Percentiles rank a stretch among this genome's conserved stretches.
Evolutionary conservation across 2,888 invertebrate genomes (phyloP).

Genomic region (Tiliacea citrago): DNA sequence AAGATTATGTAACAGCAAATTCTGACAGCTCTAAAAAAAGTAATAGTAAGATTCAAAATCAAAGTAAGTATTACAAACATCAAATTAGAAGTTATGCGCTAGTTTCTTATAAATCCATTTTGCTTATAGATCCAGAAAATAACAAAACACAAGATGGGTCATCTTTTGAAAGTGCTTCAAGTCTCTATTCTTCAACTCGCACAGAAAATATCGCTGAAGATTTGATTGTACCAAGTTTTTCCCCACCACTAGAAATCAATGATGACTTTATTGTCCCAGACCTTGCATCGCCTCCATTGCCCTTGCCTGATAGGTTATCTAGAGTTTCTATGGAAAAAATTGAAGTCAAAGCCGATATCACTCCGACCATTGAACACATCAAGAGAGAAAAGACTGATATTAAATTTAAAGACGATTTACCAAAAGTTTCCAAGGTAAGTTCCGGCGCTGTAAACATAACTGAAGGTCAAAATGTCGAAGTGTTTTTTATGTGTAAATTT

Average conservation of each 20-base stretch:
- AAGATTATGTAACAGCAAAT: constrained; percentile 97
- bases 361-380: constrained; percentile 77
- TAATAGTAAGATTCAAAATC: constrained; percentile 85
- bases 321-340: constrained; percentile 83
- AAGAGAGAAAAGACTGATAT: constrained; percentile 89
- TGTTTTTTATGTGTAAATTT: constrained; percentile 12
- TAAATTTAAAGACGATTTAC: constrained; percentile 81
- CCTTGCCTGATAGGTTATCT: constrained; percentile 82
- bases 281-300: constrained; percentile 86
- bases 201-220: constrained; percentile 93
- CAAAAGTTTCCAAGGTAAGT: constrained; percentile 75
- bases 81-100: constrained; percentile 29
- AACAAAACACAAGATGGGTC: constrained; percentile 93
- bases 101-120: constrained; percentile 51
- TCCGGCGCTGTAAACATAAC: background rate
- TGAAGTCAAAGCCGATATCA: constrained; percentile 85
- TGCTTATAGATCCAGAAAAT: constrained; percentile 89
- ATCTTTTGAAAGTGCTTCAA: constrained; percentile 97
- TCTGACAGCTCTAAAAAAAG: constrained; percentile 93
- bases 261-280: constrained; percentile 88
- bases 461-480: background rate
- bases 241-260: constrained; percentile 90
- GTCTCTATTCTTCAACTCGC: constrained; percentile 94
- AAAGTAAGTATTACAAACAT: constrained; percentile 78
- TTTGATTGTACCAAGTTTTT: constrained; percentile 91